A percentile compares a stretch with the other conserved stretches of the same genome.
These are phyloP conservation scores for Grus americana DNA, from an alignment of 2,113 vertebrate species.

Conservation along the genomic window DNA sequence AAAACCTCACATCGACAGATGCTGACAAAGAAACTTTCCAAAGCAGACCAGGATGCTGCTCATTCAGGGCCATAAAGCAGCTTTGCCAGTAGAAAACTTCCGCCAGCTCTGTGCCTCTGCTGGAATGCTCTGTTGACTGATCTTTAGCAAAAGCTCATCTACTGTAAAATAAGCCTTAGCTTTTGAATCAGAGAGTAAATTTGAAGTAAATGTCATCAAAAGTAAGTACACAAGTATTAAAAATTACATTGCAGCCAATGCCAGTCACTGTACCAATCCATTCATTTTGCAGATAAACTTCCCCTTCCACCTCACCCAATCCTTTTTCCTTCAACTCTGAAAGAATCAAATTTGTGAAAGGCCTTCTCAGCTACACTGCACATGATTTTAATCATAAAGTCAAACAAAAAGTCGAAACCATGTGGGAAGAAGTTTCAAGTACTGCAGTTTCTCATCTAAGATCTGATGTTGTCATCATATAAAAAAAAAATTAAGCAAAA, in stretches of 20 bases:
- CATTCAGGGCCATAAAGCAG: not conserved
- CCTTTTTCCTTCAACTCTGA: not conserved
- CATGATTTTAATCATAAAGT: not conserved
- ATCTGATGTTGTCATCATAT: not conserved
- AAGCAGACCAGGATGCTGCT: not conserved
- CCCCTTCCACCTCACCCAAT: not conserved
- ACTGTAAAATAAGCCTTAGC: not conserved
- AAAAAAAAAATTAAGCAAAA: not conserved
- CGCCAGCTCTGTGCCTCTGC: not conserved
- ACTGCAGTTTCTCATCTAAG: not conserved
- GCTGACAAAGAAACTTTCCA: slow-evolving; percentile 15
- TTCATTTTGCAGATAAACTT: not conserved
- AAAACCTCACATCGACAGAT: not conserved
- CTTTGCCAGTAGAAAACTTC: not conserved
- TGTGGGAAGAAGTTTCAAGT: not conserved
- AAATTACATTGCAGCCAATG: not conserved
- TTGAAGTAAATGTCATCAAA: not conserved
- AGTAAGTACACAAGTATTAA: not conserved
- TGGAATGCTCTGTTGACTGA: slow-evolving; percentile 28
- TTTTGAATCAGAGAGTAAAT: not conserved
- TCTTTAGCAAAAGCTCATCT: not conserved
- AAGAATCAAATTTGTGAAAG: not conserved
- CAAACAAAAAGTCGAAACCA: not conserved
- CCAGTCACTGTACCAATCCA: not conserved
- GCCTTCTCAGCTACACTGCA: not conserved